phyloP scores from a whole-genome alignment of 2,113 vertebrate species.

The Hylia prasina region DNA sequence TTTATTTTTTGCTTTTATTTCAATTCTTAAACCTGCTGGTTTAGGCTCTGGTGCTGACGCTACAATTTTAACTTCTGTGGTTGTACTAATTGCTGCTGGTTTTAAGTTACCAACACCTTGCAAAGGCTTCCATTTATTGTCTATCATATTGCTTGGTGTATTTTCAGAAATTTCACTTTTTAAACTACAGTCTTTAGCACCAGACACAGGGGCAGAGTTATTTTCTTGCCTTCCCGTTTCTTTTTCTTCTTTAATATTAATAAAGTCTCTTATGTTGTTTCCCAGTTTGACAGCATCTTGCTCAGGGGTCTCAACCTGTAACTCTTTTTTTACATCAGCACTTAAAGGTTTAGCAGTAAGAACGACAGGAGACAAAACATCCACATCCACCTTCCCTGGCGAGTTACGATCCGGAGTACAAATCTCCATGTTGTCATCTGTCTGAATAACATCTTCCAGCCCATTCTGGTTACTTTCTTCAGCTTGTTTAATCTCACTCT shows the following conservation, averaged over 20 bases:
- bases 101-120: slow-evolving; percentile 77
- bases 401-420: slow-evolving; percentile 83
- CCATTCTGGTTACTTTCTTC: slow-evolving; percentile 2
- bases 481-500: slow-evolving; percentile 23
- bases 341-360: neutral
- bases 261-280: neutral
- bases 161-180: slow-evolving; percentile 42
- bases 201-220: neutral
- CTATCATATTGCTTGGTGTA: neutral
- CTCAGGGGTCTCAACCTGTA: neutral
- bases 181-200: slow-evolving; percentile 27
- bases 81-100: neutral
- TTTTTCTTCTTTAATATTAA: neutral
- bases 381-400: slow-evolving; percentile 62
- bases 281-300: neutral
- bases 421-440: slow-evolving; percentile 87
- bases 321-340: neutral
- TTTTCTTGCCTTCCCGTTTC: neutral
- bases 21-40: slow-evolving; percentile 85
- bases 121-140: slow-evolving; percentile 93
- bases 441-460: slow-evolving; percentile 65
- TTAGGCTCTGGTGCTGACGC: slow-evolving; percentile 64
- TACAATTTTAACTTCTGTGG: slow-evolving; percentile 36
- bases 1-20: slow-evolving; percentile 92
- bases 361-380: slow-evolving; percentile 20